Evolutionary conservation across 2,113 vertebrate species (phyloP).

Genomic region (Hirundichthys speculiger): DNA sequence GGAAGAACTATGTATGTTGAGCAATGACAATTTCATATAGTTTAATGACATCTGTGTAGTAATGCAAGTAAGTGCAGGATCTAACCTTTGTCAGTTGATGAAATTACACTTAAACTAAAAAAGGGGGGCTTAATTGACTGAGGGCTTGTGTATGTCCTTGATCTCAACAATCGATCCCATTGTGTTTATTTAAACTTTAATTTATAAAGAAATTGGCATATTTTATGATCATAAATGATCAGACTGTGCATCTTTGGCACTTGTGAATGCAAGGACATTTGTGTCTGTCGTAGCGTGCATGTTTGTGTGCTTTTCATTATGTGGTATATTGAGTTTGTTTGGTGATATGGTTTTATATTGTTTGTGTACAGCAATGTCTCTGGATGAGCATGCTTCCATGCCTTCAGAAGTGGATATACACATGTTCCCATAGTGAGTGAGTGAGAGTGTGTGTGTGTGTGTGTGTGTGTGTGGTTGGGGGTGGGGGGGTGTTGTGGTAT

Average conservation of each 20-base stretch:
- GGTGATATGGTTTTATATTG: slow-evolving; percentile 63
- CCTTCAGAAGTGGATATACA: slow-evolving; percentile 15
- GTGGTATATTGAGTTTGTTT: slow-evolving; percentile 64
- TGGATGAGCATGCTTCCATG: slow-evolving; percentile 23
- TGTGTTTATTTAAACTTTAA: slow-evolving; percentile 4
- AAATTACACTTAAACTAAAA: no score
- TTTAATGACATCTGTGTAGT: not conserved
- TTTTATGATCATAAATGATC: slow-evolving; percentile 12
- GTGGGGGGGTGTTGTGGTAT: slow-evolving; percentile 51
- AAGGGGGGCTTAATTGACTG: no score
- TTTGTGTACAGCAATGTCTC: slow-evolving; percentile 34
- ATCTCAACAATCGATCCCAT: not conserved
- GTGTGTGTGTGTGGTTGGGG: slow-evolving; percentile 21
- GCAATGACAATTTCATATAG: not conserved
- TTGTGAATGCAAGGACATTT: slow-evolving; percentile 8
- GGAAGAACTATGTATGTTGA: not conserved
- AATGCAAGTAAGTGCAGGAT: not conserved
- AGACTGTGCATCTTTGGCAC: slow-evolving; percentile 6
- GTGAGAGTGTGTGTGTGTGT: not conserved
- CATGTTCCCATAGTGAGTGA: no score
- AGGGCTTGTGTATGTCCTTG: no score
- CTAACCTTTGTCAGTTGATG: no score
- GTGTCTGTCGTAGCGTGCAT: slow-evolving; percentile 38
- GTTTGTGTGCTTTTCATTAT: slow-evolving; percentile 72
- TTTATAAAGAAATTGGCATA: not conserved